These are phyloP conservation scores for Ganaspis brasiliensis DNA, from an alignment of 2,888 invertebrate genomes.

Conservation along the genomic window DNA sequence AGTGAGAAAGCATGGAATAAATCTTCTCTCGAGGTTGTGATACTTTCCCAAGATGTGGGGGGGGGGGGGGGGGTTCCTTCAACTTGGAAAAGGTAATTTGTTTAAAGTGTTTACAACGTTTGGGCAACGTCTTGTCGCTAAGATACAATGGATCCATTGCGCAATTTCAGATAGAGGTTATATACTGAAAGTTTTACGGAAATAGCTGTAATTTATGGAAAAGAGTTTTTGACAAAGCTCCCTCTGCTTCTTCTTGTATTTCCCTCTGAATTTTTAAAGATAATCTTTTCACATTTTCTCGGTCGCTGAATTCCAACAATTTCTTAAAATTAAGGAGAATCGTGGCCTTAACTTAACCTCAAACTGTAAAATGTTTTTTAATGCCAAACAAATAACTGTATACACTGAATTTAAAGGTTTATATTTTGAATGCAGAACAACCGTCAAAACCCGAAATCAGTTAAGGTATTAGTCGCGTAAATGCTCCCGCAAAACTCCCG, in stretches of 20 bases:
- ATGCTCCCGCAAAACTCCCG: too few species aligned
- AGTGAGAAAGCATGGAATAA: background rate
- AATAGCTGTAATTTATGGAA: slow-evolving; percentile 12
- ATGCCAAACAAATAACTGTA: too few species aligned
- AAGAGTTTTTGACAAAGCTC: background rate
- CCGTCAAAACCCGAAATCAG: too few species aligned
- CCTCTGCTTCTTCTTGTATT: background rate
- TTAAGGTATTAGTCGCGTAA: too few species aligned
- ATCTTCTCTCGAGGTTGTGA: slow-evolving; percentile 2
- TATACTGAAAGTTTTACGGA: slow-evolving; percentile 7
- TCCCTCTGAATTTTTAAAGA: background rate
- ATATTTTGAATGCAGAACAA: too few species aligned
- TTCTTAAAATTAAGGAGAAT: too few species aligned
- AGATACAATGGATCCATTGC: background rate
- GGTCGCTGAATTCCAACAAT: background rate
- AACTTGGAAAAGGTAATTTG: slow-evolving; percentile 1
- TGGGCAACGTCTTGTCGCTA: slow-evolving; percentile 1
- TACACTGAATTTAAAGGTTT: too few species aligned
- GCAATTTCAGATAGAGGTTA: slow-evolving; percentile 18
- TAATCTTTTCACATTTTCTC: background rate
- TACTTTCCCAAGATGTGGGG: background rate
- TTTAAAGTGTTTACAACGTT: slow-evolving; percentile 22
- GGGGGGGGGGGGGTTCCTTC: background rate
- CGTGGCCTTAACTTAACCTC: too few species aligned
- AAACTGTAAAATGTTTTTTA: too few species aligned